Percentiles rank a stretch among this genome's conserved stretches.
phyloP scores from a whole-genome alignment of 2,113 vertebrate species.

The Odobenus rosmarus region DNA sequence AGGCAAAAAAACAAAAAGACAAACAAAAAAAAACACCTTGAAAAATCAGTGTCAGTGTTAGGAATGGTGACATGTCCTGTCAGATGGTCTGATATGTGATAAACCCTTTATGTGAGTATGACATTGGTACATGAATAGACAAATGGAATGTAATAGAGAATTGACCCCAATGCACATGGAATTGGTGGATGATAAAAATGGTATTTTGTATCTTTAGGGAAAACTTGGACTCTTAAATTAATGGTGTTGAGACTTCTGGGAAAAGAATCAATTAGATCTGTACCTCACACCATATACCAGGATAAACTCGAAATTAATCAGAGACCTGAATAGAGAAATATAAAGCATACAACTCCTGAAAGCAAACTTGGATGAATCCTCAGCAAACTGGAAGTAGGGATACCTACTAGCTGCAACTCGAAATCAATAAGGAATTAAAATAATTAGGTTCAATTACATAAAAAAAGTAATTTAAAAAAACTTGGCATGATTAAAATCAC shows the following conservation, averaged over 20 bases:
- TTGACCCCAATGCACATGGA: background rate
- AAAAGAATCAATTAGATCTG: background rate
- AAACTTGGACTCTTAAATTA: background rate
- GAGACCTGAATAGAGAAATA: background rate
- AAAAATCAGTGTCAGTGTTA: background rate
- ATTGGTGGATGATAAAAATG: background rate
- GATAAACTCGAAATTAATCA: background rate
- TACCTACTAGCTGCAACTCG: background rate
- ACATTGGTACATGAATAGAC: background rate
- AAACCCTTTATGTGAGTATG: background rate
- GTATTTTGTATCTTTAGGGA: background rate
- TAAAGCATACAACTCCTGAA: background rate
- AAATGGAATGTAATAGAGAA: background rate
- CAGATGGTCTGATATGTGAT: background rate
- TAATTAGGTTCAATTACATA: conserved; percentile 4
- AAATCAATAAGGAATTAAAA: background rate
- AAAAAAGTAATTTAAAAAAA: background rate
- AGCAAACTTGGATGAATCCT: background rate
- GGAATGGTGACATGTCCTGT: background rate
- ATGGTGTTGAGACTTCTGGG: background rate
- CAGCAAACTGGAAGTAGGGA: background rate
- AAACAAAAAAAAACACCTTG: background rate
- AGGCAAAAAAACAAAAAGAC: background rate
- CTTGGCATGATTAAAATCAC: background rate
- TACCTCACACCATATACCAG: background rate